Percentiles rank a stretch among this genome's conserved stretches.
phyloP scores from a whole-genome alignment of 2,797 vertebrate species.

The Pseudochirops corinnae region DNA sequence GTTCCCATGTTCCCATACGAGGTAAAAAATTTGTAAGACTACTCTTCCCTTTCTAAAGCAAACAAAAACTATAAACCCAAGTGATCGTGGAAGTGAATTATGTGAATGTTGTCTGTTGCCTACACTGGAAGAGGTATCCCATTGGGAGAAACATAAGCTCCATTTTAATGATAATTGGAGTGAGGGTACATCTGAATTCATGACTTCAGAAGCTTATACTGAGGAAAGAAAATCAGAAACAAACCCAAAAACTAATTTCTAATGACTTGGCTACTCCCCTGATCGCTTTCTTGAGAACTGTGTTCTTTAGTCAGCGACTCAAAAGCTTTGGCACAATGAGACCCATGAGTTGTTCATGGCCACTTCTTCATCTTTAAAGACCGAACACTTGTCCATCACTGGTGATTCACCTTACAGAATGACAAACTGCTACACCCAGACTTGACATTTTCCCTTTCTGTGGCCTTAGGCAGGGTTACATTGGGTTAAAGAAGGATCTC shows the following conservation, averaged over 20 bases:
- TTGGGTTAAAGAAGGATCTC: constrained; percentile 24
- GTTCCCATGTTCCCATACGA: constrained; percentile 10
- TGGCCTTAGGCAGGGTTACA: constrained; percentile 1
- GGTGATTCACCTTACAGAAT: constrained; percentile 29
- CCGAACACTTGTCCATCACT: background rate
- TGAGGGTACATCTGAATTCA: background rate
- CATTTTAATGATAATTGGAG: constrained; percentile 22
- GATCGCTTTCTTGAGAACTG: background rate
- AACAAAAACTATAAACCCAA: background rate
- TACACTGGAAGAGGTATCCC: background rate
- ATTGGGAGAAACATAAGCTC: background rate
- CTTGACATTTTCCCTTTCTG: constrained; percentile 48
- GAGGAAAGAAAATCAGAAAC: background rate
- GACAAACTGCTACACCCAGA: constrained; percentile 37
- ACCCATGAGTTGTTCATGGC: background rate
- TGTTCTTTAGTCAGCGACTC: constrained; percentile 30
- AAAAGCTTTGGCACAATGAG: constrained; percentile 49
- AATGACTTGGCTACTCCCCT: background rate
- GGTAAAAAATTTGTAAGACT: background rate
- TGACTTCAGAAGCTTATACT: background rate
- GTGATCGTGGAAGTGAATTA: background rate
- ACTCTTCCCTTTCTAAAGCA: background rate
- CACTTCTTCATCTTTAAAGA: constrained; percentile 62
- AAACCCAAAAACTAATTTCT: constrained; percentile 34
- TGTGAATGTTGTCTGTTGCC: background rate